Base-by-base conservation (phyloP, 2,888 invertebrate genomes). In the Chalcis sispes region DNA sequence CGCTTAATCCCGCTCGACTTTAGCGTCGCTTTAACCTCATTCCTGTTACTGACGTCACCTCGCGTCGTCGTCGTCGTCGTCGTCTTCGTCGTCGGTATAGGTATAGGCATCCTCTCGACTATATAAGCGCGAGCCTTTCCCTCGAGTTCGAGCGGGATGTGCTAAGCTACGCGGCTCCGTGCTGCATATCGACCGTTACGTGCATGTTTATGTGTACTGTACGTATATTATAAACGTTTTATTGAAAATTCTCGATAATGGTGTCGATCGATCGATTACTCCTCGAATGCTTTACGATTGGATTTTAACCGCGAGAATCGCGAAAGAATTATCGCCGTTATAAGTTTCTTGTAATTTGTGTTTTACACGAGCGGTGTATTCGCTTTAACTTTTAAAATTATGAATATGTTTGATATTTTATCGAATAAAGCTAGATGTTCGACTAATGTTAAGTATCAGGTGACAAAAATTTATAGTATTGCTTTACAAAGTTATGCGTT, bases 21-120 rank as follows among this genome's bases (percentile, higher is more conserved):
- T 83, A 83, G 82, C 83, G 78, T 83, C 79, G 81, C 80, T 81
- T 86, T 87, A 87, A 85, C 86, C 87, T 86, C 87, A 83, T 87
- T 87, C 85, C 83, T 80, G 77, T 52, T 25, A 82, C 79, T 87
- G 87, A 87, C 88, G 88, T 87, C 88, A 87, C 74, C 69, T 80
- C n/a, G n/a, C n/a, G 78, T 83, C 85, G 85, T 85, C 86, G 85
- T 86, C 82, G 86, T 85, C 83, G 81, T 72, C 80, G n/a, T n/a
- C n/a, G n/a, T n/a, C 80, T 78, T 83, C 85, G 85, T 86, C 86
- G 85, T 86, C 81, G 86, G 85, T 83, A 81, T 72, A n/a, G n/a
- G n/a, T n/a, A n/a, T n/a, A n/a, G n/a, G n/a, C n/a, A n/a, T n/a
- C n/a, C n/a, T n/a, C n/a, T n/a, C n/a, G n/a, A n/a, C 80, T 78